These are phyloP conservation scores for Escarpia spicata DNA, from an alignment of 2,888 invertebrate genomes.

Conservation along the genomic window DNA sequence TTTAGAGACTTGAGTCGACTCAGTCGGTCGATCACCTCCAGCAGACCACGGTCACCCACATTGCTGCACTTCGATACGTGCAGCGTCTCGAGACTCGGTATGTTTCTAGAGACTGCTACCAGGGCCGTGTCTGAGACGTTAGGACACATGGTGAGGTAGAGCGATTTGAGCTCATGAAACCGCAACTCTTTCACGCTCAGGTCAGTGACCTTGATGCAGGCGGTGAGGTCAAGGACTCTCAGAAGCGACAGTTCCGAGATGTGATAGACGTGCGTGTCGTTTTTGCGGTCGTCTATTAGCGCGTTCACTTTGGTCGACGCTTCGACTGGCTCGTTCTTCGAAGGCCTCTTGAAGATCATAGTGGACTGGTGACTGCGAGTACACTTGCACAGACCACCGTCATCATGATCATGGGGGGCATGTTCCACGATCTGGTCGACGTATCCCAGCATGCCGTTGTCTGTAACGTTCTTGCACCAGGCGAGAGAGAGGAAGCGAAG, in stretches of 20 bases:
- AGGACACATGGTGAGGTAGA: conserved; percentile 77
- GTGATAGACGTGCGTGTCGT: conserved; percentile 34
- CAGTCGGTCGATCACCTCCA: conserved; percentile 67
- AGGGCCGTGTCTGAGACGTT: conserved; percentile 76
- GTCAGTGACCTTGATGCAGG: conserved; percentile 79
- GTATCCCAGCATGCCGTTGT: conserved; percentile 74
- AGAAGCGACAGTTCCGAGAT: conserved; percentile 63
- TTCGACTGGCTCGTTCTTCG: conserved; percentile 26
- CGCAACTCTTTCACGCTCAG: conserved; percentile 76
- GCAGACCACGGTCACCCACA: conserved; percentile 75
- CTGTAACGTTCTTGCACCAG: conserved; percentile 76
- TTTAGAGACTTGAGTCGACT: conserved; percentile 71
- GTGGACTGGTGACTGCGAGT: conserved; percentile 36
- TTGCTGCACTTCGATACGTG: conserved; percentile 76
- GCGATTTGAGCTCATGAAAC: conserved; percentile 73
- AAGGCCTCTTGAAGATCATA: conserved; percentile 53
- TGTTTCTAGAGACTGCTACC: conserved; percentile 73
- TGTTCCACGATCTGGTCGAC: conserved; percentile 29
- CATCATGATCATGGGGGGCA: conserved; percentile 38
- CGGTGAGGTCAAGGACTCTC: conserved; percentile 73
- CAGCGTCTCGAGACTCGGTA: conserved; percentile 77
- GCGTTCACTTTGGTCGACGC: conserved; percentile 8
- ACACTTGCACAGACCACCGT: conserved; percentile 50
- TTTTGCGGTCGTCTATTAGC: not conserved
- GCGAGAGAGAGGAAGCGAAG: conserved; percentile 74